A percentile compares a stretch with the other conserved stretches of the same genome.
These are phyloP conservation scores for Chrysocyon brachyurus DNA, from an alignment of 2,797 vertebrate genomes.

Conservation along the genomic window DNA sequence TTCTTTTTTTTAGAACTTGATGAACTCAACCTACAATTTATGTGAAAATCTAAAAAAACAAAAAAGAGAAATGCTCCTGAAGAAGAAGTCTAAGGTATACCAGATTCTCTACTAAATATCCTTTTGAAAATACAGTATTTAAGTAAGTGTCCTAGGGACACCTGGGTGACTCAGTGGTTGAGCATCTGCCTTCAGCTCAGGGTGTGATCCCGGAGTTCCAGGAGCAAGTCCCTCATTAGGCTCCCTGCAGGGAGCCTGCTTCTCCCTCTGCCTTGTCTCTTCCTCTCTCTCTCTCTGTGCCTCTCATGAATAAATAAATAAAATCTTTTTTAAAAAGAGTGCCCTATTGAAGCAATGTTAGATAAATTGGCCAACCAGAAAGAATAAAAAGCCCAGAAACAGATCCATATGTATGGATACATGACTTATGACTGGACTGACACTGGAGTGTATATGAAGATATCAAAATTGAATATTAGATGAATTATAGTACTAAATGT, in stretches of 20 bases:
- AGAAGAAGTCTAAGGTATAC: not conserved
- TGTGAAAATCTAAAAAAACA: not conserved
- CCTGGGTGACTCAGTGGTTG: no score
- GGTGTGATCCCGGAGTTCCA: no score
- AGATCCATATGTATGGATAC: not conserved
- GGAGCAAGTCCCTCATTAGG: no score
- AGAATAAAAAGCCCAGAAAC: not conserved
- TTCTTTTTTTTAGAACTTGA: not conserved
- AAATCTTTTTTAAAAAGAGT: not conserved
- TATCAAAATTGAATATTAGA: not conserved
- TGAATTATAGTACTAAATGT: not conserved
- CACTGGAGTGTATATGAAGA: not conserved
- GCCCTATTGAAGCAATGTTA: not conserved
- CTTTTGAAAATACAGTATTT: not conserved
- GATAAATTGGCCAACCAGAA: not conserved
- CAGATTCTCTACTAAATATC: not conserved
- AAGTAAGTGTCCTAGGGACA: not conserved
- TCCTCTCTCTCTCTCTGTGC: no score
- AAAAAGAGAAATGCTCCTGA: not conserved
- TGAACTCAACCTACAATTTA: not conserved
- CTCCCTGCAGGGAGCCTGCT: no score
- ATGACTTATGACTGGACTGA: not conserved
- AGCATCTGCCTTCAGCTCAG: no score
- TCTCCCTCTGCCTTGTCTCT: no score
- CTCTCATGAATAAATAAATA: no score